Percentiles rank a stretch among this genome's conserved stretches.
Evolutionary conservation across 2,113 vertebrate genomes (phyloP).

Genomic region (Megaptera novaeangliae): DNA sequence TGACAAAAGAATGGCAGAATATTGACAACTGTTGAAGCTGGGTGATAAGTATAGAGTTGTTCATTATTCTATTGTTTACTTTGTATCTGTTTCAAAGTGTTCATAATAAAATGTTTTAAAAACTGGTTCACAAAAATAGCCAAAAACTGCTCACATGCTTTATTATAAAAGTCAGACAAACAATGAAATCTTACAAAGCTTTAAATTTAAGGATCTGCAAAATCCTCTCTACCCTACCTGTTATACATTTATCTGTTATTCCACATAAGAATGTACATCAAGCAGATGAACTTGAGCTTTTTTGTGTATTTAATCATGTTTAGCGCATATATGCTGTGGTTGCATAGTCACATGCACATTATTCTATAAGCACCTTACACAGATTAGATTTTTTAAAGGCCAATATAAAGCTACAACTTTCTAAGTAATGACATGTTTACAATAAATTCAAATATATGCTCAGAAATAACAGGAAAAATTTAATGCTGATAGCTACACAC

Average conservation of each 20-base stretch:
- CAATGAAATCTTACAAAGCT: not conserved
- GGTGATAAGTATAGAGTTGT: not conserved
- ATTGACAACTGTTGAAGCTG: not conserved
- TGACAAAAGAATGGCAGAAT: not conserved
- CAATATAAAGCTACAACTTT: not conserved
- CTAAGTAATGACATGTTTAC: not conserved
- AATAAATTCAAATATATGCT: conserved; percentile 7
- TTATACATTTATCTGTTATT: not conserved
- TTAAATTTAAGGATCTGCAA: not conserved
- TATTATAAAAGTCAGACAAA: not conserved
- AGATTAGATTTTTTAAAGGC: not conserved
- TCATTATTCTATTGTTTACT: not conserved
- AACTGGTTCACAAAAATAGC: not conserved
- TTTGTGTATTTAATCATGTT: not conserved
- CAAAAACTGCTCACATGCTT: not conserved
- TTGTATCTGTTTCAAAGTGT: not conserved
- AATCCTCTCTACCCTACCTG: not conserved
- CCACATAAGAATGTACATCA: not conserved
- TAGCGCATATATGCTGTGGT: not conserved
- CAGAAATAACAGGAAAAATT: not conserved
- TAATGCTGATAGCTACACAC: not conserved
- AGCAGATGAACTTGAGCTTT: not conserved
- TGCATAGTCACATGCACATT: not conserved
- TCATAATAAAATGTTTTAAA: not conserved
- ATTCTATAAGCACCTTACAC: not conserved